These are phyloP conservation scores for Cheirogaleus major DNA, from an alignment of 2,797 vertebrate species.

Conservation along the genomic window DNA sequence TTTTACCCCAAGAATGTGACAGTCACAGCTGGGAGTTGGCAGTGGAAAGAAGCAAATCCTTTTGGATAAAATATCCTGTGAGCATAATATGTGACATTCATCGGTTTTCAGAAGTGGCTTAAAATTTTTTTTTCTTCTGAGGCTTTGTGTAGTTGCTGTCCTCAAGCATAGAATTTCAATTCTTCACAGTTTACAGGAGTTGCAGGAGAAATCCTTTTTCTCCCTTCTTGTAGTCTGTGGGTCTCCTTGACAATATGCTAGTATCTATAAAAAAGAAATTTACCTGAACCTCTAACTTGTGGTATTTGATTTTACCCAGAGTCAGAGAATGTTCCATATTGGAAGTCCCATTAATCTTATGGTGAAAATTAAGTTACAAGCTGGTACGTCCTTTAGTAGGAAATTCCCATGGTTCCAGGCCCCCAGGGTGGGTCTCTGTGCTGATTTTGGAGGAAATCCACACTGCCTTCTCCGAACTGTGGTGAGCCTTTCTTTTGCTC, in stretches of 20 bases:
- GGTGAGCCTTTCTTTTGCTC: slow-evolving; percentile 80
- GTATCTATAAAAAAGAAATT: slow-evolving; percentile 57
- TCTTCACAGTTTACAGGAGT: slow-evolving; percentile 81
- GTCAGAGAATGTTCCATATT: not conserved
- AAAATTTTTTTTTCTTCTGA: slow-evolving; percentile 62
- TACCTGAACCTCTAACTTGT: slow-evolving; percentile 65
- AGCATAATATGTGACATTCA: slow-evolving; percentile 70
- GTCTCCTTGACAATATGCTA: slow-evolving; percentile 62
- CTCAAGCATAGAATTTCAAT: slow-evolving; percentile 81
- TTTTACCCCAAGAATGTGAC: slow-evolving; percentile 67
- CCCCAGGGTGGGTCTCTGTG: slow-evolving; percentile 79
- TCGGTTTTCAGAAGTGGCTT: slow-evolving; percentile 78
- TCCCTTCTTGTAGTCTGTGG: slow-evolving; percentile 73
- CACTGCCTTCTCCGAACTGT: slow-evolving; percentile 71
- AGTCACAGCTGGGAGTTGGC: slow-evolving; percentile 72
- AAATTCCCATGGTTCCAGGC: slow-evolving; percentile 84
- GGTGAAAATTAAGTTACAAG: slow-evolving; percentile 46
- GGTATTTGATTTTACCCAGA: slow-evolving; percentile 51
- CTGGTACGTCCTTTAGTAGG: slow-evolving; percentile 62
- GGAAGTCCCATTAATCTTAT: slow-evolving; percentile 41
- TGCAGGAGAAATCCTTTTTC: slow-evolving; percentile 77
- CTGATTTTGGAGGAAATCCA: slow-evolving; percentile 80
- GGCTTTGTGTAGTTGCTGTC: slow-evolving; percentile 70
- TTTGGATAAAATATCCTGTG: slow-evolving; percentile 72
- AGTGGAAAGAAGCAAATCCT: slow-evolving; percentile 73